phyloP scores from a whole-genome alignment of 2,888 invertebrate genomes.

The Drosophila algonquin region DNA sequence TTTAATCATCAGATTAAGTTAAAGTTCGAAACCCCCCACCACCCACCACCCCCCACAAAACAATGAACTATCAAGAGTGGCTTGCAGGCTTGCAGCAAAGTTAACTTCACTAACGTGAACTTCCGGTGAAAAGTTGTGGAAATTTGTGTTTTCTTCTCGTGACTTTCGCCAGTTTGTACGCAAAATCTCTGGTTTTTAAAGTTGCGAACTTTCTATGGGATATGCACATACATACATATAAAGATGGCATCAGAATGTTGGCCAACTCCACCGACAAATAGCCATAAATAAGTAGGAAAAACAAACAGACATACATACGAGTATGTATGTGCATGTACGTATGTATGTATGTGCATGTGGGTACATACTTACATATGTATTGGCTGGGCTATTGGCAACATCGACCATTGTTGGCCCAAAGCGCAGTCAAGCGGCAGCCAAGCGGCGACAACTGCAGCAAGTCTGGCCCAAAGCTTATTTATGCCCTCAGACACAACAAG shows the following conservation, averaged over 20 bases:
- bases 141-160: slow-evolving; percentile 31
- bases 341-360: neutral
- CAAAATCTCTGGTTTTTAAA: slow-evolving; percentile 40
- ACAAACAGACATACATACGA: slow-evolving; percentile 3
- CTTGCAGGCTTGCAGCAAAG: slow-evolving; percentile 17
- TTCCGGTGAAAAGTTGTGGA: slow-evolving; percentile 9
- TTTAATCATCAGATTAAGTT: neutral
- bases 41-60: neutral
- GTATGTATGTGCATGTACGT: neutral
- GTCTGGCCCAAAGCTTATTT: slow-evolving; percentile 61
- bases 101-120: slow-evolving; percentile 29
- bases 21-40: neutral
- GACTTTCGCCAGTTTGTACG: neutral
- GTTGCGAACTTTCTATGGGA: slow-evolving; percentile 28
- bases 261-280: slow-evolving; percentile 68
- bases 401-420: slow-evolving; percentile 58
- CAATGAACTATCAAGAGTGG: slow-evolving; percentile 1
- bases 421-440: slow-evolving; percentile 54
- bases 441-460: slow-evolving; percentile 70
- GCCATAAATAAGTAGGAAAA: slow-evolving; percentile 64
- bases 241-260: slow-evolving; percentile 50
- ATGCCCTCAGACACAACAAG: slow-evolving; percentile 56
- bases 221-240: slow-evolving; percentile 26
- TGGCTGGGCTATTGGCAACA: slow-evolving; percentile 54
- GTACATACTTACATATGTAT: neutral